phyloP scores from a whole-genome alignment of 2,888 invertebrate species.

The Temnothorax rugatulus region DNA sequence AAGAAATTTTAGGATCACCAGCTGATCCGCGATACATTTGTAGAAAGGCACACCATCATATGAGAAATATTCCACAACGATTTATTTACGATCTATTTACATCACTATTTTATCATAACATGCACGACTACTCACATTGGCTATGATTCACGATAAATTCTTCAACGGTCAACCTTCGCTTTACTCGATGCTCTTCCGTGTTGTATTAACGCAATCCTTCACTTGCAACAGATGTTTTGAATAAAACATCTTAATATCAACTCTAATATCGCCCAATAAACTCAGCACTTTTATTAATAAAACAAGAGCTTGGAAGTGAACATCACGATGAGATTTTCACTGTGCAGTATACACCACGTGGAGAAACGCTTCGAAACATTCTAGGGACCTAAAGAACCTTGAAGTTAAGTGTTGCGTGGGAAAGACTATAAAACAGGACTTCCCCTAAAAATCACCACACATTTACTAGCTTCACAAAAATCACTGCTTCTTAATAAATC shows the following conservation, averaged over 20 bases:
- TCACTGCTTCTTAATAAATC: background rate
- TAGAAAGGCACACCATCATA: background rate
- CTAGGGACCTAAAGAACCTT: background rate
- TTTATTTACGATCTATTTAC: too few species aligned
- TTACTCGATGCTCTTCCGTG: background rate
- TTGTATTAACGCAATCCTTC: background rate
- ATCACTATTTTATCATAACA: background rate
- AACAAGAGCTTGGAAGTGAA: background rate
- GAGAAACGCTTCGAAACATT: background rate
- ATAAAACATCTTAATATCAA: background rate
- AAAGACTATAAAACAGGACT: background rate
- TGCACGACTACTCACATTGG: background rate
- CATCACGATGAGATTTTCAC: background rate
- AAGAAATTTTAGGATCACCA: background rate
- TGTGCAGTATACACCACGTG: background rate
- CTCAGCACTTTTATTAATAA: background rate
- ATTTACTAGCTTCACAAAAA: constrained; percentile 10
- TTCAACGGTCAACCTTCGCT: background rate
- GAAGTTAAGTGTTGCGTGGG: background rate
- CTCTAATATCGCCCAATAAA: background rate
- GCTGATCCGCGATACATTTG: background rate
- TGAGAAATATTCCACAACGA: background rate
- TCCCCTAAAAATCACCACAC: background rate
- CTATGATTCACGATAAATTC: background rate
- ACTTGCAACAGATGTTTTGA: background rate